phyloP scores from a whole-genome alignment of 2,113 vertebrate genomes.

The Osmerus eperlanus region DNA sequence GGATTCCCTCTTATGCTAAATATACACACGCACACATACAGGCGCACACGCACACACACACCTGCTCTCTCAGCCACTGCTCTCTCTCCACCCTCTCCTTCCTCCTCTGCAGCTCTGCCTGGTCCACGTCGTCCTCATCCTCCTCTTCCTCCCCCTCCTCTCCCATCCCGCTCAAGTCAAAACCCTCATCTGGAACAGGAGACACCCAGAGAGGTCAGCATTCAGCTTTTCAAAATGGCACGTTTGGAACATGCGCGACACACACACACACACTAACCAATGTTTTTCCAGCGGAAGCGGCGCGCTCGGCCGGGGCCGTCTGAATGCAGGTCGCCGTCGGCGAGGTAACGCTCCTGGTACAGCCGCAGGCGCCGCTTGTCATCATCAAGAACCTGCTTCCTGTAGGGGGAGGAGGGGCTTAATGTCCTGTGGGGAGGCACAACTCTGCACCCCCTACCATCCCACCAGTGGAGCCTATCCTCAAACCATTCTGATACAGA shows the following conservation, averaged over 20 bases:
- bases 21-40: neutral
- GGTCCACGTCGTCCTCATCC: constrained; percentile 80
- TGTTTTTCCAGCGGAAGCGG: constrained; percentile 93
- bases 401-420: constrained; percentile 43
- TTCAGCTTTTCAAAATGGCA: neutral
- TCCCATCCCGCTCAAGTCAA: constrained; percentile 67
- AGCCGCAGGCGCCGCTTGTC: constrained; percentile 87
- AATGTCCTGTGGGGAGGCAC: neutral
- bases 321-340: constrained; percentile 91
- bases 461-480: too few species aligned
- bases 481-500: too few species aligned
- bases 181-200: constrained; percentile 56
- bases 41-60: constrained; percentile 53
- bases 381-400: constrained; percentile 92
- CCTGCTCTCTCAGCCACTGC: constrained; percentile 93
- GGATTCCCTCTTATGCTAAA: too few species aligned
- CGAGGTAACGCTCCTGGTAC: constrained; percentile 91
- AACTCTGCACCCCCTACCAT: too few species aligned
- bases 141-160: constrained; percentile 77
- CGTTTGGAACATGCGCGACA: neutral
- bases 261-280: constrained; percentile 69
- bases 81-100: constrained; percentile 89
- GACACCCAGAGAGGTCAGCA: neutral
- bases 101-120: constrained; percentile 82
- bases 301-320: constrained; percentile 90